These are phyloP conservation scores for Peromyscus eremicus DNA, from an alignment of 2,797 vertebrate species.

Conservation along the genomic window DNA sequence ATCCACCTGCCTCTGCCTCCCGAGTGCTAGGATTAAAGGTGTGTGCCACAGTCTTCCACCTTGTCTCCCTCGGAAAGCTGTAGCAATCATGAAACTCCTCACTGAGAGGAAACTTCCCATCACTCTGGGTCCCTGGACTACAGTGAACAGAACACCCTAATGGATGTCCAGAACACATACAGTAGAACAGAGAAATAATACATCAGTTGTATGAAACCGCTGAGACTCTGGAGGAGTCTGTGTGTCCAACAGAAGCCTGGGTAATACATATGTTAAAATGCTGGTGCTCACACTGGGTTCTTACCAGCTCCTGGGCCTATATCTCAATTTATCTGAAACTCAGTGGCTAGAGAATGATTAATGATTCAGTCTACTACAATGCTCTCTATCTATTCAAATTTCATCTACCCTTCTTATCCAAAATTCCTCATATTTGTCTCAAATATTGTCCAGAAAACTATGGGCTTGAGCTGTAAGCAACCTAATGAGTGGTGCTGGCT, in stretches of 20 bases:
- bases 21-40: not conserved
- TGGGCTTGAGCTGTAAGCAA: constrained; percentile 21
- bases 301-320: not conserved
- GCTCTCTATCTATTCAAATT: constrained; percentile 24
- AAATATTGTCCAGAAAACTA: constrained; percentile 49
- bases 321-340: constrained; percentile 52
- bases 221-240: not conserved
- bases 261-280: not conserved
- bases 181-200: not conserved
- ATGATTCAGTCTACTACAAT: not conserved
- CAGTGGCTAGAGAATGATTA: not conserved
- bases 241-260: not conserved
- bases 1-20: not conserved
- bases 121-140: not conserved
- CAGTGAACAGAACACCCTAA: not conserved
- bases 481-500: constrained; percentile 50
- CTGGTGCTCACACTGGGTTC: not conserved
- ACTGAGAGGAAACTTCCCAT: not conserved
- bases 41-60: not conserved
- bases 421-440: constrained; percentile 18
- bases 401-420: not conserved
- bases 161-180: accelerated
- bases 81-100: not conserved
- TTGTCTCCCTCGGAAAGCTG: not conserved
- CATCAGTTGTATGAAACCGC: not conserved